Evolutionary conservation across 2,888 invertebrate genomes (phyloP), one percentile per base, ranked within the genome.

Genomic region (Cosmopolites sordidus): DNA sequence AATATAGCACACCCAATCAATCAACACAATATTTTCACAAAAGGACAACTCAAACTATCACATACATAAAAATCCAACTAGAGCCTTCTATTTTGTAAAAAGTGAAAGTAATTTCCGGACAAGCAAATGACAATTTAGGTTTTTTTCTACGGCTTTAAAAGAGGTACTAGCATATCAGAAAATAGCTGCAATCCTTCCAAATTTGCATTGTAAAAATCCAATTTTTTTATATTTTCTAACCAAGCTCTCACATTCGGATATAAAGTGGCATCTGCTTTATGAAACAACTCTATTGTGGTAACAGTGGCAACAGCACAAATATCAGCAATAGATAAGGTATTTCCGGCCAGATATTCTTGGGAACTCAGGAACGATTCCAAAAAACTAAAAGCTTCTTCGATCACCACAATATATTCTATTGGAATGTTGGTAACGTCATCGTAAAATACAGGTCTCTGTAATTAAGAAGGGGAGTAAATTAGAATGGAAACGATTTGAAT

Each of bases 271-370:
- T 59, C 51, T 1, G 63, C 14, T 6, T 56, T 52, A 38, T 50
- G 29, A 16, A 54, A 49, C 5, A 46, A 16, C 15, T 41, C 37
- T 12, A 54, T 45, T 12, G 54, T 46, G 16, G 18, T 50, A 55
- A 77, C 68, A 2, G 76, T 75, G 46, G 78, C 72, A 30, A 74
- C 71, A 58, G 75, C 73, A 58, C 76, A 76, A 17, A 77, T 70
- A 54, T 67, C 66, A 12, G 68, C 68, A 14, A 68, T 54, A 4
- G 66, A 61, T 1, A 63, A 40, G 16, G 70, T 63, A 41, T 79
- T 72, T 1, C 76, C 77, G 16, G 79, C 79, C 46, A 79, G 66
- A 68, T 76, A 83, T 29, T 76, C 70, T 1, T 73, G 70, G 2
- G 69, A 71, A 2, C 67, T 68, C 0, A 82, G 70, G 55, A 77